phyloP scores from a whole-genome alignment of 2,888 invertebrate species.

The Chrysodeixis includens region DNA sequence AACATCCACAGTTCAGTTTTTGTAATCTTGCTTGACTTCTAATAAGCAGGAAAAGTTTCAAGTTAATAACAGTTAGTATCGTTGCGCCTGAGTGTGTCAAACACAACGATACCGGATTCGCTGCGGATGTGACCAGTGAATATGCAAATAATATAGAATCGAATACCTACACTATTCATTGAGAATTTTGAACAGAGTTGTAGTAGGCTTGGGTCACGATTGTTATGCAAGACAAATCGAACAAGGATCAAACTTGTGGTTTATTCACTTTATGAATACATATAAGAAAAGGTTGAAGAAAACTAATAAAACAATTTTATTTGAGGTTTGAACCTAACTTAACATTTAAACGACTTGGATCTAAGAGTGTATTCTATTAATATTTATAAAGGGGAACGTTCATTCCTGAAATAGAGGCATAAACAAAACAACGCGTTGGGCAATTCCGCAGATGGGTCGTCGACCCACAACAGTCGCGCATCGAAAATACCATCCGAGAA shows the following conservation, averaged over 20 bases:
- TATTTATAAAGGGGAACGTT: slow-evolving; percentile 59
- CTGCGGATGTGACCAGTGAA: slow-evolving; percentile 56
- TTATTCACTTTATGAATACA: slow-evolving; percentile 13
- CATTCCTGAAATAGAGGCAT: slow-evolving; percentile 62
- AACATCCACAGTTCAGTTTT: slow-evolving; percentile 38
- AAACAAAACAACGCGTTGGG: slow-evolving; percentile 61
- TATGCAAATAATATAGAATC: slow-evolving; percentile 57
- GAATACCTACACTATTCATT: slow-evolving; percentile 46
- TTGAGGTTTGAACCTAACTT: neutral
- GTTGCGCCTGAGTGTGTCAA: slow-evolving; percentile 62
- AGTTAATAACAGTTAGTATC: slow-evolving; percentile 69
- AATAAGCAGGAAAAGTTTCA: slow-evolving; percentile 62
- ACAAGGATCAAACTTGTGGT: slow-evolving; percentile 44
- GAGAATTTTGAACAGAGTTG: slow-evolving; percentile 54
- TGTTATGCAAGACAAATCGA: slow-evolving; percentile 45
- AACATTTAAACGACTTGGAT: neutral
- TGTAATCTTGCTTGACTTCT: slow-evolving; percentile 56
- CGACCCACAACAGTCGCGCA: slow-evolving; percentile 71
- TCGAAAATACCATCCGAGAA: slow-evolving; percentile 72
- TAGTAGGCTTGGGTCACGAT: slow-evolving; percentile 55
- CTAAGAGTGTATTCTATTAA: slow-evolving; percentile 36
- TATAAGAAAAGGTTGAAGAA: neutral
- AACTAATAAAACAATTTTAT: slow-evolving; percentile 5
- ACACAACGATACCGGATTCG: slow-evolving; percentile 63
- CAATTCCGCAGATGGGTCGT: slow-evolving; percentile 64